These are phyloP conservation scores for Chelon labrosus DNA, from an alignment of 2,797 vertebrate species.

Conservation along the genomic window DNA sequence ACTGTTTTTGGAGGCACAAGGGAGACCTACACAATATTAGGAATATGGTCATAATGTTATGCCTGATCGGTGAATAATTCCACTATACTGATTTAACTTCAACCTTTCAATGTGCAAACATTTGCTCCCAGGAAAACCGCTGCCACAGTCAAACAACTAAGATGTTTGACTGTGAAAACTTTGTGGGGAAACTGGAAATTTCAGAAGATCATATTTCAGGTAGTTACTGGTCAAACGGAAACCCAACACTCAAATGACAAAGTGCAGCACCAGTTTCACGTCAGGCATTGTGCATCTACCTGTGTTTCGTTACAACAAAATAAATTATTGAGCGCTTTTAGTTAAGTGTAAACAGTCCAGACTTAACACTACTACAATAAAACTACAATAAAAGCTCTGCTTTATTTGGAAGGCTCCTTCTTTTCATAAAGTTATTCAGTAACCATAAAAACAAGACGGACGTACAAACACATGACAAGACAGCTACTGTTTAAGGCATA, in stretches of 20 bases:
- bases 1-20: too few relatives aligned
- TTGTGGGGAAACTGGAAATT: constrained; percentile 37
- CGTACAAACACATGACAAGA: constrained; percentile 66
- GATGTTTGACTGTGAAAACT: constrained; percentile 49
- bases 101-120: background rate
- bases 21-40: too few relatives aligned
- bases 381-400: constrained; percentile 71
- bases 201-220: constrained; percentile 52
- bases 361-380: constrained; percentile 49
- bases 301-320: constrained; percentile 40
- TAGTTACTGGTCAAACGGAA: background rate
- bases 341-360: constrained; percentile 18
- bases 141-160: background rate
- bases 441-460: constrained; percentile 71
- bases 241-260: constrained; percentile 33
- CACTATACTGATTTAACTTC: background rate
- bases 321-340: constrained; percentile 17
- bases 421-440: constrained; percentile 65
- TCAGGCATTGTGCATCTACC: constrained; percentile 20
- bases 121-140: background rate
- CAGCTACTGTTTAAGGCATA: constrained; percentile 53
- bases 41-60: too few relatives aligned
- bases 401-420: constrained; percentile 68
- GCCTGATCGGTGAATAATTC: background rate
- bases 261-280: background rate